phyloP scores from a whole-genome alignment of 2,888 invertebrate genomes.

The Anthrax anthrax region DNA sequence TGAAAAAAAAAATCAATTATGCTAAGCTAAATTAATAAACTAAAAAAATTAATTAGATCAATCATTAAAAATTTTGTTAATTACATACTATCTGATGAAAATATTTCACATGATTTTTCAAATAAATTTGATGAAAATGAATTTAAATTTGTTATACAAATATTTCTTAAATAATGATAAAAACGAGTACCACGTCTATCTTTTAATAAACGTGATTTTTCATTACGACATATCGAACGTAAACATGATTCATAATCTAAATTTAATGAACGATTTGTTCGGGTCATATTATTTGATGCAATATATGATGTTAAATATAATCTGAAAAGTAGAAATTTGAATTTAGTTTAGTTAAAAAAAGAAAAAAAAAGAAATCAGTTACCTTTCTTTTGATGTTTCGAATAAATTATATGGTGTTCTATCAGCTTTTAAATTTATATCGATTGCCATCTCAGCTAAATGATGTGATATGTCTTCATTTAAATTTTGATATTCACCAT shows the following conservation, averaged over 20 bases:
- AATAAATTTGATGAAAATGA: conserved; percentile 38
- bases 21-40: no score
- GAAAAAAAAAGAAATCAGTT: neutral
- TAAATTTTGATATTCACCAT: conserved; percentile 17
- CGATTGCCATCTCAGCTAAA: conserved; percentile 25
- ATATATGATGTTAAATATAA: neutral
- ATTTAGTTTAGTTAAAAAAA: neutral
- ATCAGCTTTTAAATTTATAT: conserved; percentile 21
- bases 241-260: conserved; percentile 57
- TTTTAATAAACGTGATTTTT: conserved; percentile 39
- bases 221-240: conserved; percentile 53
- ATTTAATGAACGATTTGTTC: conserved; percentile 36
- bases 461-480: conserved; percentile 25
- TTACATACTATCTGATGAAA: no score
- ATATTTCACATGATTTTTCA: conserved; percentile 37
- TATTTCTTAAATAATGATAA: conserved; percentile 59
- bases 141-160: conserved; percentile 31
- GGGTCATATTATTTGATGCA: neutral
- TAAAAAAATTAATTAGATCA: no score
- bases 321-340: neutral
- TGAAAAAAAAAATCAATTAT: no score
- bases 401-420: conserved; percentile 26
- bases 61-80: no score
- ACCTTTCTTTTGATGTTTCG: conserved; percentile 21
- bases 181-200: conserved; percentile 60